phyloP scores from a whole-genome alignment of 2,113 vertebrate species.

The Machaerirhynchus nigripectus region DNA sequence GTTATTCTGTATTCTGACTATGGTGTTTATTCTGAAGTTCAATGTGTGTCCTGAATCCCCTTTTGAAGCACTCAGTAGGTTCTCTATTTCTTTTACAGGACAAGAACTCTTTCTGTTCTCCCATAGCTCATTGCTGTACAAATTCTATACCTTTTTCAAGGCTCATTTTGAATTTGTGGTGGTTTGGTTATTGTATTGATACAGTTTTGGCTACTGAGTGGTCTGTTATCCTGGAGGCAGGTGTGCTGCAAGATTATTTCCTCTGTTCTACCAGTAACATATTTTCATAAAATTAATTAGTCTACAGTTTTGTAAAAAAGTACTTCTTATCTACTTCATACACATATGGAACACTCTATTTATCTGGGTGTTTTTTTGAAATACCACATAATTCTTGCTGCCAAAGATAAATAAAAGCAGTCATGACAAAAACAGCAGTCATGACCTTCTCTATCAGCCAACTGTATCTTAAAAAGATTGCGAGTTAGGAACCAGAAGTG shows the following conservation, averaged over 20 bases:
- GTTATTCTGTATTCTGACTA: background rate
- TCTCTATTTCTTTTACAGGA: background rate
- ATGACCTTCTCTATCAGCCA: background rate
- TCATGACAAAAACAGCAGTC: background rate
- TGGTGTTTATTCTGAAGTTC: background rate
- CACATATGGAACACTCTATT: background rate
- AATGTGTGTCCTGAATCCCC: background rate
- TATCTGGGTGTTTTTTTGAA: background rate
- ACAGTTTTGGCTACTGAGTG: background rate
- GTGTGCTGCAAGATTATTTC: background rate
- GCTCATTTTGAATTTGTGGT: background rate
- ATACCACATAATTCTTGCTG: background rate
- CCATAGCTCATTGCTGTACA: background rate
- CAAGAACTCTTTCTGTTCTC: background rate
- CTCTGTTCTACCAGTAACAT: background rate
- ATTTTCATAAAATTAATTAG: background rate
- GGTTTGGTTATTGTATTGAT: background rate
- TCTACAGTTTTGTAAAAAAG: background rate
- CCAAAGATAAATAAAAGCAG: background rate
- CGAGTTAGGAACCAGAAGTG: background rate
- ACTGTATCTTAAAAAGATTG: background rate
- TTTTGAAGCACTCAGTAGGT: background rate
- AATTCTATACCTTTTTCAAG: background rate
- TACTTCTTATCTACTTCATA: background rate
- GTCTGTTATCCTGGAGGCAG: background rate